Evolutionary conservation across 1,140 invertebrate species (phyloP), one percentile per base, ranked within the genome.

Genomic region (Gryllus bimaculatus): DNA sequence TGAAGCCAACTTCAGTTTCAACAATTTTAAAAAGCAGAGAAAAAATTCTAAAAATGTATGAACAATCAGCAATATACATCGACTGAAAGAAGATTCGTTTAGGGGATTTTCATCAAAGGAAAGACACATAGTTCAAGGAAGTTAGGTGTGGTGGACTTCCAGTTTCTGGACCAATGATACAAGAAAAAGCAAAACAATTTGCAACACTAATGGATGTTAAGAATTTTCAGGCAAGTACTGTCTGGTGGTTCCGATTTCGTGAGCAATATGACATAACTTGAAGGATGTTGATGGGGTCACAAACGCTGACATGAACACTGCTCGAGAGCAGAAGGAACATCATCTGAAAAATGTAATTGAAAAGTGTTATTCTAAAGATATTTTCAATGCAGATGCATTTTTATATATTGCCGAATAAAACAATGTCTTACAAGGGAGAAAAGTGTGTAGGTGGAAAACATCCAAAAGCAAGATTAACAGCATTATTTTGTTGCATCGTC

Each of bases 301-400:
- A 21, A 74, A 48, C 75, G 76, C 39, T 54, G 79, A 81, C 47
- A 39, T 47, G 0, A 73, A 13, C 21, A 26, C 20, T 48, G 78
- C 73, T 15, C 18, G 75, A 39, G 12, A 80, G 12, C 80, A 75
- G 76, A 77, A 77, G 48, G 47, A n/a, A 26, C 75, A 77, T 48
- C 39, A 77, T 47, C 7, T 78, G 78, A 66, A 66, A 13, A 49
- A 47, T 13, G 26, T 74, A 20, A 8, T 73, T 21, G 48, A 20
- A 15, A 39, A 54, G 10, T 78, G 75, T 74, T 4, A 20, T 13
- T 48, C 81, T 18, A 74, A 83, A 20, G 81, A 84, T 78, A 83
- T 86, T 76, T 85, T 82, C 81, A 86, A 85, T 79, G 81, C 81
- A 21, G 84, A 86, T 82, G 8, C 82, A 81, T 8, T 78, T 86